A percentile compares a stretch with the other conserved stretches of the same genome.
Evolutionary conservation across 2,888 invertebrate genomes (phyloP).

Genomic region (Plebejus anna): DNA sequence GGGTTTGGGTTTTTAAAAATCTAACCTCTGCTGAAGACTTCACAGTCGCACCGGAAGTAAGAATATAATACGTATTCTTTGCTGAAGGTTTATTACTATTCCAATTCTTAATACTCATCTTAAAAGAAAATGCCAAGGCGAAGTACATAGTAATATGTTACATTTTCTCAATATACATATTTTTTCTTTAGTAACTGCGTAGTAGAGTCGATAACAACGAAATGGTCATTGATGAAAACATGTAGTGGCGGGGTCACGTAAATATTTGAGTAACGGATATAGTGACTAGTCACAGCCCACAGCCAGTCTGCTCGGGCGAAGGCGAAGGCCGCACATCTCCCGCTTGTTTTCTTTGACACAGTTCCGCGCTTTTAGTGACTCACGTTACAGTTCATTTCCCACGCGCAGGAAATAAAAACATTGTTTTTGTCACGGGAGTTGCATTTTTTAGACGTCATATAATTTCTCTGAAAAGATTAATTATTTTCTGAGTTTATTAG

Average conservation of each 20-base stretch:
- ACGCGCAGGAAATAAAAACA: slow-evolving; percentile 26
- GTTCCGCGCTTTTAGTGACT: slow-evolving; percentile 40
- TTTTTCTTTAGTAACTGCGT: background rate
- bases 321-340: slow-evolving; percentile 38
- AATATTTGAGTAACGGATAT: slow-evolving; percentile 24
- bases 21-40: background rate
- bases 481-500: background rate
- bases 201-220: slow-evolving; percentile 7
- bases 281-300: background rate
- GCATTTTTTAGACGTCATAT: background rate
- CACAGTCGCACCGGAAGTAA: too few species aligned
- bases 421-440: slow-evolving; percentile 20
- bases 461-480: slow-evolving; percentile 1
- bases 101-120: background rate
- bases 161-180: background rate
- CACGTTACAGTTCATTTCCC: slow-evolving; percentile 36
- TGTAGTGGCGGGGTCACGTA: slow-evolving; percentile 26
- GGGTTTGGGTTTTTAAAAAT: too few species aligned
- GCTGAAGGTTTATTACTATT: too few species aligned
- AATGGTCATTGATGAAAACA: slow-evolving; percentile 36
- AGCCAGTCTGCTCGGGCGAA: slow-evolving; percentile 32
- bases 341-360: slow-evolving; percentile 39
- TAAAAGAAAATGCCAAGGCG: background rate
- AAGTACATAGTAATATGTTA: background rate
- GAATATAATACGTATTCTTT: too few species aligned